Percentiles rank a stretch among this genome's conserved stretches.
Conservation (phyloP, 1,140 invertebrate genomes). For the Drosophila yakuba region DNA sequence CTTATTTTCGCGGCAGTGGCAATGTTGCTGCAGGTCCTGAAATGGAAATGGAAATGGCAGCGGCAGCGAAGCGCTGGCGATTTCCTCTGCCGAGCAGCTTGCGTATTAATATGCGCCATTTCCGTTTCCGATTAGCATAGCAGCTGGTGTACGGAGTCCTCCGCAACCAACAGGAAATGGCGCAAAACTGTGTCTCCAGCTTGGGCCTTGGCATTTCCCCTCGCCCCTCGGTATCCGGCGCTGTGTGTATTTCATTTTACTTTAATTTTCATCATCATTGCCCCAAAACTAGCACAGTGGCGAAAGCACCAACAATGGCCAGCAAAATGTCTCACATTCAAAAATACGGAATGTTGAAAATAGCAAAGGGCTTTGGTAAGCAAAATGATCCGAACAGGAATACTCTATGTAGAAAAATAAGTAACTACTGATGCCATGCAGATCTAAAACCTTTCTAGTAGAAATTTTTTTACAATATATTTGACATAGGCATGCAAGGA, state of each 20-base stretch:
- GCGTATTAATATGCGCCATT: constrained; percentile 83
- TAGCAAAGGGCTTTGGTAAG: constrained; percentile 32
- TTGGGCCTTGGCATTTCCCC: constrained; percentile 33
- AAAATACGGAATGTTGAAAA: constrained; percentile 80
- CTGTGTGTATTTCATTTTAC: constrained; percentile 76
- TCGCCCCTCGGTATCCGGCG: not conserved
- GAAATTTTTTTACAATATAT: too few species aligned
- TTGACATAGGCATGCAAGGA: too few species aligned
- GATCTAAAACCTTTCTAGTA: too few species aligned
- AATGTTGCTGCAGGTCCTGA: constrained; percentile 36
- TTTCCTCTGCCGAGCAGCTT: constrained; percentile 75
- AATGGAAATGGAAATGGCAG: constrained; percentile 35
- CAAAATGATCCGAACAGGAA: not conserved
- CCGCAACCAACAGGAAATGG: constrained; percentile 74
- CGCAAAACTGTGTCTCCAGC: constrained; percentile 70
- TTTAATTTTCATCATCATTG: constrained; percentile 83
- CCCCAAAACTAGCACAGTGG: constrained; percentile 71
- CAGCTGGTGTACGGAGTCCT: constrained; percentile 61
- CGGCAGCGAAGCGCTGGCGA: constrained; percentile 34
- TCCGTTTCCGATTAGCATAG: constrained; percentile 83
- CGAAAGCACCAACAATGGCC: constrained; percentile 35
- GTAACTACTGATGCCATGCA: too few species aligned
- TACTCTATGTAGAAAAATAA: constrained; percentile 27
- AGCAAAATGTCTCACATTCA: constrained; percentile 72
- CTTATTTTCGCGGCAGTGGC: constrained; percentile 37